These are phyloP conservation scores for Physocephala rufipes DNA, from an alignment of 2,888 invertebrate species.

Conservation along the genomic window DNA sequence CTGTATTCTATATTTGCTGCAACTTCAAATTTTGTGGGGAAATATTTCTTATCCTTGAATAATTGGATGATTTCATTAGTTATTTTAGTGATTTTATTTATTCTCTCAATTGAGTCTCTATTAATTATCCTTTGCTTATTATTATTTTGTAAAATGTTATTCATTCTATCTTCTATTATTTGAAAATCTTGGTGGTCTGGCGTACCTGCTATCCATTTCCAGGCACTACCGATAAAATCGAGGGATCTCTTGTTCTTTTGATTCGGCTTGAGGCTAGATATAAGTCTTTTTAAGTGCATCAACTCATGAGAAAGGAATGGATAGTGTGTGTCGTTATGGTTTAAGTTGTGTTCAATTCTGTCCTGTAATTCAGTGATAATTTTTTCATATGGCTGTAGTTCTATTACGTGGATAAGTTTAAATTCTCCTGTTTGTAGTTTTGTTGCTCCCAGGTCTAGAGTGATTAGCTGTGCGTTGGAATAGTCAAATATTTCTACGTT, in stretches of 20 bases:
- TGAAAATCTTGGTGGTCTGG: slow-evolving; percentile 33
- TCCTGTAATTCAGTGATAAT: slow-evolving; percentile 14
- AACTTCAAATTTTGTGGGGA: too few relatives aligned
- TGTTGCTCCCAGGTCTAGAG: slow-evolving; percentile 24
- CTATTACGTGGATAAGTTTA: slow-evolving; percentile 26
- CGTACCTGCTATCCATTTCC: slow-evolving; percentile 32
- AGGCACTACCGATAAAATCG: slow-evolving; percentile 26
- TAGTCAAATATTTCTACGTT: slow-evolving; percentile 22
- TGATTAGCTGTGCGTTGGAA: slow-evolving; percentile 13
- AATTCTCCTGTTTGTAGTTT: slow-evolving; percentile 22
- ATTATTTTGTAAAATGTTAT: slow-evolving; percentile 28
- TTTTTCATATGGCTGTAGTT: slow-evolving; percentile 23
- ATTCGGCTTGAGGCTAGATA: slow-evolving; percentile 25
- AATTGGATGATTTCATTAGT: not conserved
- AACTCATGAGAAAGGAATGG: slow-evolving; percentile 19
- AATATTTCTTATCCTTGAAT: not conserved
- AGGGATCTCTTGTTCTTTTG: slow-evolving; percentile 19
- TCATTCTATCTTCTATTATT: slow-evolving; percentile 10
- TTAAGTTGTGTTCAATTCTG: slow-evolving; percentile 9
- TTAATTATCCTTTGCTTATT: slow-evolving; percentile 7
- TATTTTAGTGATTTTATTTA: slow-evolving; percentile 5
- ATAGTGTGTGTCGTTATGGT: slow-evolving; percentile 11
- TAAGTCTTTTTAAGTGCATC: slow-evolving; percentile 8
- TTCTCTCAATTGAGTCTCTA: not conserved
- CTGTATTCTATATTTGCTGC: slow-evolving; percentile 31